Base-by-base conservation (phyloP, 1,140 invertebrate genomes). In the Colletes gigas region DNA sequence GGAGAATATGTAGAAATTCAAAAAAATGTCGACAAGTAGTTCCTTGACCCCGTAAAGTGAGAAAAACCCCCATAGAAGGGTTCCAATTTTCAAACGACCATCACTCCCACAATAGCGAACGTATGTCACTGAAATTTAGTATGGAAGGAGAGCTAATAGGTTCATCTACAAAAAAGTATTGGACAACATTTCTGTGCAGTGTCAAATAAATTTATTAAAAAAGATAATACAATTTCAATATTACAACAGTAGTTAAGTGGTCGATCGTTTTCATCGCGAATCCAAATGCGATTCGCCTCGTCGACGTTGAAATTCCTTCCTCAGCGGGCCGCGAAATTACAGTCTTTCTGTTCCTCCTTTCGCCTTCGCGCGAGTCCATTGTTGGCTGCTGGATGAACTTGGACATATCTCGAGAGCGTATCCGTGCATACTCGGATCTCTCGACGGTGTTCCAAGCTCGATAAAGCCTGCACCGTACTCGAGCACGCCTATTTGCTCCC, bases 391-490 rank as follows among this genome's bases (percentile, higher is more conserved):
- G 10, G 15, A 47, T 19, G n/a, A 66, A 17, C 15, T 47, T 15
- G 41, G 41, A 66, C 44, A n/a, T 50, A 47, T 41, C 60, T 63
- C 30, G 60, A n/a, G 19, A 4, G 60, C 12, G 60, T 41, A 41
- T 44, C 39, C 47, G 8, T 9, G 39, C 1, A 44, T 47, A 50
- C 59, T 47, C 44, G 57, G 30, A 73, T 73, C 71, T 73, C 71
- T 50, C 41, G 21, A 47, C 71, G 44, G 41, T 44, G 8, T 66
- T 66, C 65, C 65, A 66, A 10, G 57, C 47, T 52, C 72, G 50
- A 74, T 74, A 74, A 74, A 74, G 59, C 15, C 14, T 52, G 44
- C 44, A 21, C 60, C 15, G 67, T 54, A 30, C 1, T 15, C 21
- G 19, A 21, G 52, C 47, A 54, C 67, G 47, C 44, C 65, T 66